phyloP scores from a whole-genome alignment of 2,113 vertebrate species.

The Callionymus lyra region DNA sequence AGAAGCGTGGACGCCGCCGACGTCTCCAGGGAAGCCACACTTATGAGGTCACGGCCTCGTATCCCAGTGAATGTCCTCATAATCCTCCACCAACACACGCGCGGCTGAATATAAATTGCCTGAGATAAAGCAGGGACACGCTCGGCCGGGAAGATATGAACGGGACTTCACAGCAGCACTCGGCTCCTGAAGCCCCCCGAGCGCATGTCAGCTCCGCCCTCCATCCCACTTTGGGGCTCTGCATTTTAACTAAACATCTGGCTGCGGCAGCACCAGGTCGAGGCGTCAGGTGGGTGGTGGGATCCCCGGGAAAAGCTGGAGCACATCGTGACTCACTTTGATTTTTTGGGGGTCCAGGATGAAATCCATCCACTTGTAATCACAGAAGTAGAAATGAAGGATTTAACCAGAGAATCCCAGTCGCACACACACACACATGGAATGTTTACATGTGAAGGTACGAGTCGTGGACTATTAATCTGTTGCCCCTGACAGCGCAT shows the following conservation, averaged over 20 bases:
- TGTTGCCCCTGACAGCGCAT: conserved; percentile 33
- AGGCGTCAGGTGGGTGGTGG: conserved; percentile 33
- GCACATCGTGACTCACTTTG: conserved; percentile 3
- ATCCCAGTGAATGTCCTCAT: too few species aligned
- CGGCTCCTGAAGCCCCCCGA: conserved; percentile 41
- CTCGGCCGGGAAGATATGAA: conserved; percentile 22
- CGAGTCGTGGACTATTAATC: conserved; percentile 33
- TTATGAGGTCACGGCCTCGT: too few species aligned
- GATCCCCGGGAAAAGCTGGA: background rate
- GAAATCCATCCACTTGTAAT: conserved; percentile 24
- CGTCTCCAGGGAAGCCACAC: too few species aligned
- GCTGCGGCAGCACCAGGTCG: conserved; percentile 56
- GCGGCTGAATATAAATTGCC: conserved; percentile 31
- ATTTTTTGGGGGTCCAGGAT: background rate
- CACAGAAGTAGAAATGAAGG: conserved; percentile 8
- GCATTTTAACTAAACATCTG: conserved; percentile 59
- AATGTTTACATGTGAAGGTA: conserved; percentile 24
- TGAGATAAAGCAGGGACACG: conserved; percentile 15
- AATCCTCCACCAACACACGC: conserved; percentile 8
- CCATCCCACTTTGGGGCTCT: conserved; percentile 34
- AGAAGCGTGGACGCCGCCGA: too few species aligned
- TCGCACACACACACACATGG: conserved; percentile 12
- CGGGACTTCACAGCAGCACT: conserved; percentile 25
- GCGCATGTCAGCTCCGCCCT: conserved; percentile 43
- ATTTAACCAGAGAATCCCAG: conserved; percentile 5